A percentile compares a stretch with the other conserved stretches of the same genome.
phyloP scores from a whole-genome alignment of 2,797 vertebrate species.

The Scarus forsteni region DNA sequence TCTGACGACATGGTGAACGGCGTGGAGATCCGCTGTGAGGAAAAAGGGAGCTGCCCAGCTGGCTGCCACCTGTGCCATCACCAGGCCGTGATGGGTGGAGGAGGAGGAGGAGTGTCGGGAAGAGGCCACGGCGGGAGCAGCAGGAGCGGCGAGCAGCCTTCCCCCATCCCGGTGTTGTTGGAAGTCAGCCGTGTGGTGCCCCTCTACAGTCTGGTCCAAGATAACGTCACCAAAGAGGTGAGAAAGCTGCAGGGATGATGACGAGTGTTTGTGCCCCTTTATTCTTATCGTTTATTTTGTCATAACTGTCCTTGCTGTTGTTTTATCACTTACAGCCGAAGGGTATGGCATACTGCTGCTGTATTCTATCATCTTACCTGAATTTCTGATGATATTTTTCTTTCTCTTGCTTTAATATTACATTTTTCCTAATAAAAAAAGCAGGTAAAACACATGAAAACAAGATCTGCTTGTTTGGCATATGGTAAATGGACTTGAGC shows the following conservation, averaged over 20 bases:
- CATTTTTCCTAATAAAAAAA: too few species aligned
- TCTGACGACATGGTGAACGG: conserved; percentile 94
- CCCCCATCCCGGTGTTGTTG: conserved; percentile 92
- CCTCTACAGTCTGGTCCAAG: conserved; percentile 94
- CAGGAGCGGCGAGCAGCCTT: conserved; percentile 89
- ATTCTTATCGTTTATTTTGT: neutral
- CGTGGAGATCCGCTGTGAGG: conserved; percentile 95
- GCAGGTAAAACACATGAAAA: too few species aligned
- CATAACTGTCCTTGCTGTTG: neutral
- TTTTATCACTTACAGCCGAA: neutral
- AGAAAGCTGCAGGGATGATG: conserved; percentile 37
- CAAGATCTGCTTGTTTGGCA: too few species aligned
- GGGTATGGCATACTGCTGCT: too few species aligned
- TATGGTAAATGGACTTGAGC: too few species aligned
- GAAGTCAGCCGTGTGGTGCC: conserved; percentile 94
- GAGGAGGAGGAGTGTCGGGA: conserved; percentile 39
- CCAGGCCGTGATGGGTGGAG: conserved; percentile 57
- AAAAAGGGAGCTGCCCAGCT: conserved; percentile 93
- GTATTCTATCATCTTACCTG: too few species aligned
- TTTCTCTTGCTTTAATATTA: too few species aligned
- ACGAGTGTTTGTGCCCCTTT: neutral
- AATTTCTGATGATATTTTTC: too few species aligned
- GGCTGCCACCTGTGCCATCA: conserved; percentile 95
- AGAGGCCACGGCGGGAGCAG: conserved; percentile 55
- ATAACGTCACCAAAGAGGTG: conserved; percentile 97